A percentile compares a stretch with the other conserved stretches of the same genome.
Evolutionary conservation across 2,888 invertebrate genomes (phyloP).

Genomic region (Bugulina stolonifera): DNA sequence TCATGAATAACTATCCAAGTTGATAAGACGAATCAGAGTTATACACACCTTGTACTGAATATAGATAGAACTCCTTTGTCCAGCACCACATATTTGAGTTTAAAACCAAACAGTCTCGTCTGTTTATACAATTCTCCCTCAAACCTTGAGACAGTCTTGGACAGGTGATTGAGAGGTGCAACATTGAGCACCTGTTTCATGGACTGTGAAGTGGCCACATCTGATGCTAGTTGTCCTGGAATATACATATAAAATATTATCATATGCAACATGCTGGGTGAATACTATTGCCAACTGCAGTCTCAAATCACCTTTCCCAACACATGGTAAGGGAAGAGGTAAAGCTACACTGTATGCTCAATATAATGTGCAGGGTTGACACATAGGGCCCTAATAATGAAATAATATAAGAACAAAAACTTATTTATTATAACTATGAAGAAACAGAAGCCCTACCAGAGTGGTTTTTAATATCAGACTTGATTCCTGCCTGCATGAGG

Average conservation of each 20-base stretch:
- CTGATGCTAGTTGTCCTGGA: constrained; percentile 62
- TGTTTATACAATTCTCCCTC: constrained; percentile 61
- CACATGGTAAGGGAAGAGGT: no score
- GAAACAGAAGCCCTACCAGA: constrained; percentile 58
- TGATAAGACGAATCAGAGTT: no score
- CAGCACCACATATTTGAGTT: constrained; percentile 63
- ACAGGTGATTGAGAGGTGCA: constrained; percentile 60
- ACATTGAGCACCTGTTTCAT: constrained; percentile 64
- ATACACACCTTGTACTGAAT: constrained; percentile 48
- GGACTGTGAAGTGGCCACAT: constrained; percentile 60
- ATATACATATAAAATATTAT: neutral
- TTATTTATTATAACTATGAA: no score
- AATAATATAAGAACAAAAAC: no score
- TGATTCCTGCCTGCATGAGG: constrained; percentile 64
- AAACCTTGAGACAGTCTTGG: constrained; percentile 58
- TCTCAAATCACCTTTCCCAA: no score
- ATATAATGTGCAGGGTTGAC: no score
- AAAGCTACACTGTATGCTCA: no score
- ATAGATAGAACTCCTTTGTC: constrained; percentile 65
- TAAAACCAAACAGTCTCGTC: constrained; percentile 63
- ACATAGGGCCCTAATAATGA: no score
- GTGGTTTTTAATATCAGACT: constrained; percentile 61
- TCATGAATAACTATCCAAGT: no score
- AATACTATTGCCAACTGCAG: no score
- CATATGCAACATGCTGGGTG: no score